Conservation (phyloP, 2,113 vertebrate species). For the Ictidomys tridecemlineatus region DNA sequence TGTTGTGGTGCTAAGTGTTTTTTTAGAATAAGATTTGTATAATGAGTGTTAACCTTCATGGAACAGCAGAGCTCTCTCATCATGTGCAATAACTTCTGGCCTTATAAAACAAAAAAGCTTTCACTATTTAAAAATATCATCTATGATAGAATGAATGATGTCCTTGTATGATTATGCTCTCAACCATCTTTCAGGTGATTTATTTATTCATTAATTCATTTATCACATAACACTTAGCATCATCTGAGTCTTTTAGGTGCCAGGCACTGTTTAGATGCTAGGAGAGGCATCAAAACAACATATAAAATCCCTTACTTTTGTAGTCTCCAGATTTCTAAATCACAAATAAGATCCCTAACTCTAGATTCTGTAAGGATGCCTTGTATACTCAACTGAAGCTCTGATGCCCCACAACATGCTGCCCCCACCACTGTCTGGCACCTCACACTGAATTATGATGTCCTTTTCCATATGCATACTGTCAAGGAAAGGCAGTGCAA, state of each 20-base stretch:
- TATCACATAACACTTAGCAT: background rate
- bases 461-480: background rate
- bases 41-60: background rate
- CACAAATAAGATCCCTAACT: background rate
- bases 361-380: background rate
- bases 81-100: slow-evolving; percentile 41
- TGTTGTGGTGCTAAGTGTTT: slow-evolving; percentile 70
- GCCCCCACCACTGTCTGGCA: background rate
- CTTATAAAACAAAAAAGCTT: slow-evolving; percentile 68
- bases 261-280: background rate
- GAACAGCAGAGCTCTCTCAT: slow-evolving; percentile 29
- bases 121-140: slow-evolving; percentile 41
- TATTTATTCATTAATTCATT: background rate
- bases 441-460: background rate
- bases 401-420: background rate
- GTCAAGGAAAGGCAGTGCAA: background rate
- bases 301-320: background rate
- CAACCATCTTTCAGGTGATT: background rate
- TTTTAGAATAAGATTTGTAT: slow-evolving; percentile 61
- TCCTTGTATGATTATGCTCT: background rate
- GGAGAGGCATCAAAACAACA: background rate
- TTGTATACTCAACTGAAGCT: background rate
- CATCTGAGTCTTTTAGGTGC: background rate
- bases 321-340: background rate
- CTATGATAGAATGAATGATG: background rate